Base-by-base conservation (phyloP, 1,140 invertebrate genomes). In the Brachionus manjavacas region DNA sequence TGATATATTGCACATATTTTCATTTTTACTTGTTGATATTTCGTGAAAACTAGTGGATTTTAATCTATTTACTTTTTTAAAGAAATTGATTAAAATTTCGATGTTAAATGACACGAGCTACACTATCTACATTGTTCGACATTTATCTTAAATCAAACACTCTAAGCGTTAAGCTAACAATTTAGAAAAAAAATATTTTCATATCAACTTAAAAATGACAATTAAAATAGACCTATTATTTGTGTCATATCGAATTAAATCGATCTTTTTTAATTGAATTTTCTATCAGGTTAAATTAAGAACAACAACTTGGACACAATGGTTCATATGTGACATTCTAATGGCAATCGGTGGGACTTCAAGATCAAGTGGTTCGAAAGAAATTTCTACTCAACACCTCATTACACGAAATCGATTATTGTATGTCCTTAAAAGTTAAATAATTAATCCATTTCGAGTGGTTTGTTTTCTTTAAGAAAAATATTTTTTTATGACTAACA, bases 111-210 rank as follows among this genome's bases (percentile, higher is more conserved):
- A 72, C 68, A 72, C 68, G 68, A 72, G 68, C 68, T 72, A 39
- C 16, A 72, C 39, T 72, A 68, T 72, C 16, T 41, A 72, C 14
- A 72, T 41, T 41, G 68, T 41, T 76, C 46, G 72, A 76, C 41
- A 43, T 76, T 76, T 76, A 76, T 76, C 72, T 76, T 49, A 31
- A 76, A 76, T 76, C 72, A 76, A 76, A 76, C 72, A 76, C 72
- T 76, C 41, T 76, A 76, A 76, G 43, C 46, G 46, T 49, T 76
- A 76, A 76, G 46, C 72, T 25, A 76, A 76, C 43, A 76, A 76
- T 49, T 49, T 49, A 7, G 2, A 25, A 11, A 76, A 49, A 76
- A 49, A 20, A 46, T 46, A 76, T 76, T 76, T 76, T 72, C 31
- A 39, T 31, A 39, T 68, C 66, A 68, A 28, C 31, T 68, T 68